Conservation (phyloP, 2,797 vertebrate genomes). For the Craterocephalus amniculus region DNA sequence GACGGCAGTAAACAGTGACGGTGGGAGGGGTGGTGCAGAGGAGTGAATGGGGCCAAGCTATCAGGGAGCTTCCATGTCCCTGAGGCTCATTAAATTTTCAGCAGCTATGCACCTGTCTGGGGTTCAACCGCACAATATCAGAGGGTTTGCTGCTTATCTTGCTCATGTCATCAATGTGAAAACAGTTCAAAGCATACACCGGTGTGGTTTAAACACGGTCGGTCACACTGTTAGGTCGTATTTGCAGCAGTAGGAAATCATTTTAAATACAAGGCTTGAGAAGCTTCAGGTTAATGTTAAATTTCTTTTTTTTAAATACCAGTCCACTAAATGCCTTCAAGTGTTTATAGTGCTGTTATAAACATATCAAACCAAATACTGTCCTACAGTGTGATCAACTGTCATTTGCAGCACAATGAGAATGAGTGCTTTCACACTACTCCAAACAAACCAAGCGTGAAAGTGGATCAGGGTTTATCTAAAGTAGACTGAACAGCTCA, state of each 20-base stretch:
- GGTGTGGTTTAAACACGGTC: conserved; percentile 12
- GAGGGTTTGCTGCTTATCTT: conserved; percentile 32
- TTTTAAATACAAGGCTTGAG: neutral
- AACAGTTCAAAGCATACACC: neutral
- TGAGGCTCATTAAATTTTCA: conserved; percentile 84
- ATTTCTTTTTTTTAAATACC: neutral
- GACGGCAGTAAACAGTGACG: conserved; percentile 74
- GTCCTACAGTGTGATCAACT: neutral
- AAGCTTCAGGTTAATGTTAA: neutral
- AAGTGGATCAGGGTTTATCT: no score
- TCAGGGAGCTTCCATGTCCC: conserved; percentile 77
- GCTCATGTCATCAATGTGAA: conserved; percentile 1
- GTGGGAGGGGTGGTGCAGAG: conserved; percentile 53
- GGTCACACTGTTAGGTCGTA: neutral
- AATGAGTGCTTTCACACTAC: no score
- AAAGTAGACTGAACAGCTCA: neutral
- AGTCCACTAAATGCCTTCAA: neutral
- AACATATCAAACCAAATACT: neutral
- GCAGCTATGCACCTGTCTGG: conserved; percentile 63
- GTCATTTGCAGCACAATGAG: neutral
- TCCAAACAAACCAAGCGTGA: no score
- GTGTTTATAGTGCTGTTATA: neutral
- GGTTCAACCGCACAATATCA: conserved; percentile 57
- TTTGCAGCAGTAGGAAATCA: conserved; percentile 13
- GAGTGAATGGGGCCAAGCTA: conserved; percentile 77